A percentile compares a stretch with the other conserved stretches of the same genome.
Conservation (phyloP, 2,797 vertebrate genomes). For the Lepus townsendii region DNA sequence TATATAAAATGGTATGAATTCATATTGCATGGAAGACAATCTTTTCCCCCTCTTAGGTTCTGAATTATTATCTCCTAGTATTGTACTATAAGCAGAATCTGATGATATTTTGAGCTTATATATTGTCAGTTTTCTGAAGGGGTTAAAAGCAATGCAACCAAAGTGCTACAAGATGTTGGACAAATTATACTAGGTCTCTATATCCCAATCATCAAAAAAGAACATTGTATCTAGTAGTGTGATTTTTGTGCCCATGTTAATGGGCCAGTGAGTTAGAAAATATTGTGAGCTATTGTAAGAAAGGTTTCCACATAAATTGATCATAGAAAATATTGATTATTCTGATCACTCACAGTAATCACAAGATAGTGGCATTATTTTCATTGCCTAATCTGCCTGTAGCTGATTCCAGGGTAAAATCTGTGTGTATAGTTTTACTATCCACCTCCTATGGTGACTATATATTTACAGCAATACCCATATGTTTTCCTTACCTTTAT, state of each 20-base stretch:
- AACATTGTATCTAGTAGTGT: not conserved
- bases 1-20: constrained; percentile 34
- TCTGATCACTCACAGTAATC: not conserved
- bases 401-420: constrained; percentile 35
- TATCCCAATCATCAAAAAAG: constrained; percentile 60
- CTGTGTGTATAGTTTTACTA: constrained; percentile 59
- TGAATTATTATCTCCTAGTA: constrained; percentile 36
- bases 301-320: constrained; percentile 8
- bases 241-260: constrained; percentile 19
- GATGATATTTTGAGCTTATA: constrained; percentile 28
- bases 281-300: constrained; percentile 37
- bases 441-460: constrained; percentile 37
- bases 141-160: constrained; percentile 48
- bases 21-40: not conserved
- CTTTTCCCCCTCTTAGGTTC: constrained; percentile 42
- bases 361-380: constrained; percentile 18
- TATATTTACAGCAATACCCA: constrained; percentile 45
- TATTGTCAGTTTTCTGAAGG: constrained; percentile 34
- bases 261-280: constrained; percentile 45
- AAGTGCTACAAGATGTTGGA: constrained; percentile 39
- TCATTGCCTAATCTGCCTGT: constrained; percentile 53
- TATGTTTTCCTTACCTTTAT: constrained; percentile 73
- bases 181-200: constrained; percentile 11
- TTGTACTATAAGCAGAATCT: constrained; percentile 34
- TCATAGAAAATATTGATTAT: constrained; percentile 58